phyloP scores from a whole-genome alignment of 2,797 vertebrate genomes.

The Sphenodon punctatus region DNA sequence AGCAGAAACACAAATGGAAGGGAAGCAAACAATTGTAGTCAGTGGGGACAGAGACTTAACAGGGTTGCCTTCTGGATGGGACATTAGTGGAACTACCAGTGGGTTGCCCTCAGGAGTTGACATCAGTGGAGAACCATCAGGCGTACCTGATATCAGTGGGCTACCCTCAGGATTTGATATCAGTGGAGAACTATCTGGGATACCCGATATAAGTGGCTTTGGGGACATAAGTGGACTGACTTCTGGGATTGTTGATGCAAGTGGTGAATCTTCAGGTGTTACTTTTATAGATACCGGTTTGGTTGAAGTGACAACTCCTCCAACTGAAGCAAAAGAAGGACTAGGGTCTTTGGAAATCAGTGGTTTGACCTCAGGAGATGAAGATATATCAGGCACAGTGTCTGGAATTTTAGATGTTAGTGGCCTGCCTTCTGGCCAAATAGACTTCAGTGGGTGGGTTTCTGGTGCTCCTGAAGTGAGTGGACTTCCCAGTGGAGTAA shows the following conservation, averaged over 20 bases:
- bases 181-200: constrained; percentile 67
- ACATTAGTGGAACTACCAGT: constrained; percentile 53
- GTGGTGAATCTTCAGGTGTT: constrained; percentile 70
- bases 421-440: constrained; percentile 72
- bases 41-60: constrained; percentile 76
- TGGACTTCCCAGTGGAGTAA: constrained; percentile 70
- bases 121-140: constrained; percentile 60
- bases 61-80: constrained; percentile 66
- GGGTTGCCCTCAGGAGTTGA: constrained; percentile 73
- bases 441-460: constrained; percentile 70
- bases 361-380: constrained; percentile 73
- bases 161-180: constrained; percentile 69
- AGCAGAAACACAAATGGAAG: constrained; percentile 71
- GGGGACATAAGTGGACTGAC: constrained; percentile 58
- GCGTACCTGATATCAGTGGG: constrained; percentile 44
- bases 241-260: constrained; percentile 67
- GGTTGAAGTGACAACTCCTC: constrained; percentile 71
- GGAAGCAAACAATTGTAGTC: constrained; percentile 78
- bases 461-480: constrained; percentile 70
- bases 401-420: constrained; percentile 74
- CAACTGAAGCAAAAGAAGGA: constrained; percentile 70
- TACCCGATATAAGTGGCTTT: constrained; percentile 64
- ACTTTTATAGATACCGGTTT: constrained; percentile 74
- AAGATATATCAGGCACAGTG: constrained; percentile 54
- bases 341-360: constrained; percentile 76